These are phyloP conservation scores for Macquaria australasica DNA, from an alignment of 2,113 vertebrate genomes.

Conservation along the genomic window DNA sequence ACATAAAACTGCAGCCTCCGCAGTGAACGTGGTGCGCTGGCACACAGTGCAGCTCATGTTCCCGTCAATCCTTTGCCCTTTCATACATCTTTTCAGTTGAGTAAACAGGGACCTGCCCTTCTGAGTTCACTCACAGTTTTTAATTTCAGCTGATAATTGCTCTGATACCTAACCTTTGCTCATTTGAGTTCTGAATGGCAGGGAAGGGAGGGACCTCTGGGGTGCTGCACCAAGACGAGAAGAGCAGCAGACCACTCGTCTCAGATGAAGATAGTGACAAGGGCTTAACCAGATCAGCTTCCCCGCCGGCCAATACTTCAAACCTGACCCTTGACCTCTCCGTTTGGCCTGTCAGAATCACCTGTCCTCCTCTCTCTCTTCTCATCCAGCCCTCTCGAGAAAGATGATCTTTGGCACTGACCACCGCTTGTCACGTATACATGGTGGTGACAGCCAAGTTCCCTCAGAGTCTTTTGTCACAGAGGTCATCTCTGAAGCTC, in stretches of 20 bases:
- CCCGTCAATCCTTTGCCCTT: constrained; percentile 26
- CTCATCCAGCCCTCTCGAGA: constrained; percentile 44
- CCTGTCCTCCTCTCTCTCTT: constrained; percentile 65
- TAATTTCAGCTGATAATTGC: constrained; percentile 55
- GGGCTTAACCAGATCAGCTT: constrained; percentile 68
- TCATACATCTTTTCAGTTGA: constrained; percentile 18
- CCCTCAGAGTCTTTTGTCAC: constrained; percentile 52
- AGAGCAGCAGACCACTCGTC: constrained; percentile 26
- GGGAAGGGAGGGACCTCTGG: constrained; percentile 19
- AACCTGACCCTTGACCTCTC: constrained; percentile 75
- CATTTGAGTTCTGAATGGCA: background rate
- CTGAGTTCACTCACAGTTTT: constrained; percentile 35
- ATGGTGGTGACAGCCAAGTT: constrained; percentile 57
- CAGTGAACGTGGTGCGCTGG: background rate
- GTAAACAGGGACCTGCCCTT: background rate
- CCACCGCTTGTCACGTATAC: constrained; percentile 31
- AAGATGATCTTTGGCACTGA: constrained; percentile 60
- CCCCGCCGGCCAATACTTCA: constrained; percentile 63
- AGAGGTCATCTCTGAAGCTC: constrained; percentile 69
- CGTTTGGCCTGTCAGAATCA: constrained; percentile 74
- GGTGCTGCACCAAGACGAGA: background rate
- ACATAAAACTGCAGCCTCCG: background rate
- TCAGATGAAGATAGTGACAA: constrained; percentile 61
- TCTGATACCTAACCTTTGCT: constrained; percentile 38
- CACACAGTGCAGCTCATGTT: constrained; percentile 35